phyloP scores from a whole-genome alignment of 2,113 vertebrate species.

The Poeciliopsis retropinna region DNA sequence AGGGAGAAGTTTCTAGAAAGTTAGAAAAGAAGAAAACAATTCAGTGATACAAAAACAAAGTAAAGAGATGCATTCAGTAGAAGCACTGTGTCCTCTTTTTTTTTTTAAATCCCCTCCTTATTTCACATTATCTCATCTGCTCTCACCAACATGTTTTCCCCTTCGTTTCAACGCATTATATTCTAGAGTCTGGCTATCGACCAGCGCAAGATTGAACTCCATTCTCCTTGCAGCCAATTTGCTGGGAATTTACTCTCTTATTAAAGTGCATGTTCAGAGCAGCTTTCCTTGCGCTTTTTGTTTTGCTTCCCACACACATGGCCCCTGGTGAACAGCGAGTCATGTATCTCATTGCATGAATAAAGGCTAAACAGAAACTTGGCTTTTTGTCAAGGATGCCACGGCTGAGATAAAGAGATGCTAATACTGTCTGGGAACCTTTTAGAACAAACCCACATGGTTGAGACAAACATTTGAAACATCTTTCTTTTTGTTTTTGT shows the following conservation, averaged over 20 bases:
- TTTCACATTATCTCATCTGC: conserved; percentile 14
- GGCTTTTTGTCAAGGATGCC: conserved; percentile 38
- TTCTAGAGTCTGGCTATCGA: conserved; percentile 43
- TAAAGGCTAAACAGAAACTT: conserved; percentile 34
- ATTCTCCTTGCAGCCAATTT: conserved; percentile 55
- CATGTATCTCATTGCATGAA: conserved; percentile 43
- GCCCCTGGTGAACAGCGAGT: conserved; percentile 23
- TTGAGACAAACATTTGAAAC: conserved; percentile 26
- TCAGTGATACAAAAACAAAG: conserved; percentile 6
- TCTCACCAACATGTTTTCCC: conserved; percentile 29
- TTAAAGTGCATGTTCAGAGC: conserved; percentile 59
- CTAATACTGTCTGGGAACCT: conserved; percentile 13
- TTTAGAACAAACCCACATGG: conserved; percentile 8
- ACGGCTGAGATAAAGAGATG: conserved; percentile 20
- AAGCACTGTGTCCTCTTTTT: conserved; percentile 25
- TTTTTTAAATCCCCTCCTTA: not conserved
- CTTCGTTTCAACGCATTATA: conserved; percentile 38
- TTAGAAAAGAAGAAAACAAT: conserved; percentile 2
- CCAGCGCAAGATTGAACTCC: conserved; percentile 39
- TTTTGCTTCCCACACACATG: not conserved
- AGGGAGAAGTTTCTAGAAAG: conserved; percentile 1
- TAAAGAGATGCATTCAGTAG: conserved; percentile 28
- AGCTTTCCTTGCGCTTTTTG: conserved; percentile 36
- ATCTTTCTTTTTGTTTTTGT: not conserved
- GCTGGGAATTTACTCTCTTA: conserved; percentile 55